These are phyloP conservation scores for Poecilia latipinna DNA, from an alignment of 2,113 vertebrate species.

Conservation along the genomic window DNA sequence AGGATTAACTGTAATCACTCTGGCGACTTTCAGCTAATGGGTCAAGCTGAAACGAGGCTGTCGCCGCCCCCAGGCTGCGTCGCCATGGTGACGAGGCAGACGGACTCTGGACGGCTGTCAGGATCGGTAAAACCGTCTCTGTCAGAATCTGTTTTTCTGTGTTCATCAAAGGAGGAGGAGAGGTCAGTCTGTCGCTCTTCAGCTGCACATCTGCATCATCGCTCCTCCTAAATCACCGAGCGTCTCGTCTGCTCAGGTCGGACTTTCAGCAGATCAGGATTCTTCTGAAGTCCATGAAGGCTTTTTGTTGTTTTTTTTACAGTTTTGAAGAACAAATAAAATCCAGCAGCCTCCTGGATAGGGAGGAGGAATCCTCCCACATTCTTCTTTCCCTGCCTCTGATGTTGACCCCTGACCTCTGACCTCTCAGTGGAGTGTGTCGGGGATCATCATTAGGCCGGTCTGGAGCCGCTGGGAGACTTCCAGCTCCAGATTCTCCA, in stretches of 20 bases:
- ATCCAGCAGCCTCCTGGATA: neutral
- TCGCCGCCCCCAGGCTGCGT: too few species aligned
- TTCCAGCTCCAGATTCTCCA: constrained; percentile 56
- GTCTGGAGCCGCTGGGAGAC: constrained; percentile 64
- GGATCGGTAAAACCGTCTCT: too few species aligned
- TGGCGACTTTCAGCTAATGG: too few species aligned
- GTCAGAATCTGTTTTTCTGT: neutral
- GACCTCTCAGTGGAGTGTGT: constrained; percentile 83
- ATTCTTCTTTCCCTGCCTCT: constrained; percentile 32
- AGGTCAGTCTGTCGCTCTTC: neutral
- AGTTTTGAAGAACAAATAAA: constrained; percentile 3
- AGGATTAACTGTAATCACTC: too few species aligned
- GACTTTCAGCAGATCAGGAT: neutral
- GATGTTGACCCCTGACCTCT: constrained; percentile 77
- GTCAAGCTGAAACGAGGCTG: too few species aligned
- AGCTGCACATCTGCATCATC: rapidly evolving
- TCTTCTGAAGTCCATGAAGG: neutral
- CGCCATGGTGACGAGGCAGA: too few species aligned
- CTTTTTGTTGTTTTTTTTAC: neutral
- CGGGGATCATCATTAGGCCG: constrained; percentile 86
- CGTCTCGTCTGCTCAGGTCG: rapidly evolving
- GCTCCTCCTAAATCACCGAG: neutral
- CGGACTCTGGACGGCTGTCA: too few species aligned
- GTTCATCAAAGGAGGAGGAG: neutral
- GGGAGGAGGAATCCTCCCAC: neutral